A percentile compares a stretch with the other conserved stretches of the same genome.
These are phyloP conservation scores for Pomacea maculata DNA, from an alignment of 1,140 invertebrate genomes.

Conservation along the genomic window DNA sequence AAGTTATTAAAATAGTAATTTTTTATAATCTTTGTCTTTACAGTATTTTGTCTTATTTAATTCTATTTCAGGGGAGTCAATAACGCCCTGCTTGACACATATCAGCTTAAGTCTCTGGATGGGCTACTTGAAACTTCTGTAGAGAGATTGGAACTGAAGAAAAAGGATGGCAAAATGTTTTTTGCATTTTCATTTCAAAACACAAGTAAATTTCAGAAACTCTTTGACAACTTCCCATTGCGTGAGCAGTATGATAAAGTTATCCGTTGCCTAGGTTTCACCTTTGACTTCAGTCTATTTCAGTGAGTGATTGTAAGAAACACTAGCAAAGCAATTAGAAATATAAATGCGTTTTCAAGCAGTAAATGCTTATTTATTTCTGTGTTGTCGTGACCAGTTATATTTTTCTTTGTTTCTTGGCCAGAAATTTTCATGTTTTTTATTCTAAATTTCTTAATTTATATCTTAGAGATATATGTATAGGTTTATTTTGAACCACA, in stretches of 20 bases:
- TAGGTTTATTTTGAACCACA: no score
- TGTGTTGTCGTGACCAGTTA: no score
- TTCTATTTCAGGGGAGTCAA: slow-evolving; percentile 64
- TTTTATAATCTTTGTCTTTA: no score
- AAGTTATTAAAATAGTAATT: no score
- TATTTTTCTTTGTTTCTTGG: no score
- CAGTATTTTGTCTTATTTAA: no score
- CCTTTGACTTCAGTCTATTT: slow-evolving; percentile 63
- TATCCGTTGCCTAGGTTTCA: slow-evolving; percentile 66
- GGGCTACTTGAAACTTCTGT: slow-evolving; percentile 63
- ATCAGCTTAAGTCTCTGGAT: slow-evolving; percentile 68
- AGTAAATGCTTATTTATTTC: no score
- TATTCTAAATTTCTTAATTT: no score
- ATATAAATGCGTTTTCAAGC: no score
- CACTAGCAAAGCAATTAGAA: neutral
- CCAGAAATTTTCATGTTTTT: no score
- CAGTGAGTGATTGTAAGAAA: slow-evolving; percentile 49
- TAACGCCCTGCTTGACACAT: slow-evolving; percentile 67
- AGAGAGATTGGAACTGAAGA: slow-evolving; percentile 50
- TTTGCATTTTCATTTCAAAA: slow-evolving; percentile 38
- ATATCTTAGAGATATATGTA: no score
- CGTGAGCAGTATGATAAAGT: slow-evolving; percentile 65
- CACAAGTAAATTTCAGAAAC: slow-evolving; percentile 20
- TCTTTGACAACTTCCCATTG: slow-evolving; percentile 62
- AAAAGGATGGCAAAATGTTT: slow-evolving; percentile 45